Conservation (phyloP, 2,888 invertebrate species). For the Ceraclea dissimilis region DNA sequence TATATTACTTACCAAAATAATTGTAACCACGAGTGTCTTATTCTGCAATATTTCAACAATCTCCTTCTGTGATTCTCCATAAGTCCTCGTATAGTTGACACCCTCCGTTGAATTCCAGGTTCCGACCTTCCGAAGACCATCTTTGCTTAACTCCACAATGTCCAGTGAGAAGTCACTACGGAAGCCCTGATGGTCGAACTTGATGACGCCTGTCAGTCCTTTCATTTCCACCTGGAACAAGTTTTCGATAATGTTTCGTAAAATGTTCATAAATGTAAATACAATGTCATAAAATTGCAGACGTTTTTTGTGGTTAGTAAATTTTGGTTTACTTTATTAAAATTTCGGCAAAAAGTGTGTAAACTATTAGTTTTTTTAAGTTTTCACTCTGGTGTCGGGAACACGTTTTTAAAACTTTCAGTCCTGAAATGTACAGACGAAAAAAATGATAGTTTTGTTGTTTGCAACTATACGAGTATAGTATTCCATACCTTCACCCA, state of each 20-base stretch:
- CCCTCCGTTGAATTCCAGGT: constrained; percentile 85
- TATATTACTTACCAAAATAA: constrained; percentile 83
- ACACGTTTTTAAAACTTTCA: no score
- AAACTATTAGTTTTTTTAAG: no score
- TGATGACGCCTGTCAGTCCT: constrained; percentile 87
- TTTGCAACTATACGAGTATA: no score
- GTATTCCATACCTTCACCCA: no score
- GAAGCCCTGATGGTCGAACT: constrained; percentile 91
- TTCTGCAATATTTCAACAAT: constrained; percentile 87
- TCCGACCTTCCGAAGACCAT: constrained; percentile 77
- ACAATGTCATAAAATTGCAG: no score
- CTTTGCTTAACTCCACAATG: constrained; percentile 80
- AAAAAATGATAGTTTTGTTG: no score
- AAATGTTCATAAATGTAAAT: neutral
- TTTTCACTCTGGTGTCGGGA: no score
- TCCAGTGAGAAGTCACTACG: constrained; percentile 86
- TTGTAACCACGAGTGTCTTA: constrained; percentile 85
- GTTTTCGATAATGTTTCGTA: neutral
- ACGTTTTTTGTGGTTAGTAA: no score
- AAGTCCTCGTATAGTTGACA: constrained; percentile 80
- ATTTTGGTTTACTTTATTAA: no score
- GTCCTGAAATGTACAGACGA: no score
- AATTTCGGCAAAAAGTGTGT: no score
- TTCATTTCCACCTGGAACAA: constrained; percentile 73
- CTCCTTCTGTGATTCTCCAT: constrained; percentile 77